phyloP scores from a whole-genome alignment of 2,888 invertebrate species.

The Harpalus rufipes region DNA sequence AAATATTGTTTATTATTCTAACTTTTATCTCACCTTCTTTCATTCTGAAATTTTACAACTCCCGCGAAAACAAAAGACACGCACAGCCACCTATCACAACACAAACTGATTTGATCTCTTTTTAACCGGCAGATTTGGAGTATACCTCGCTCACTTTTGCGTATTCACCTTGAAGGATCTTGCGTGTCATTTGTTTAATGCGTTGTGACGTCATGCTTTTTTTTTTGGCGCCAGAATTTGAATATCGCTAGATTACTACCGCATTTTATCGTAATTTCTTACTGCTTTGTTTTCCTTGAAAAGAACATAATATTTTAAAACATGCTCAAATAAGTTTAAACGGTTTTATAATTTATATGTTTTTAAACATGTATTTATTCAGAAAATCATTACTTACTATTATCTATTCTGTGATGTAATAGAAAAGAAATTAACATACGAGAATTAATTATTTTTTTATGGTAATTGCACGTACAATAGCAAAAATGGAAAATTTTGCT shows the following conservation, averaged over 20 bases:
- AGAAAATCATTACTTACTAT: background rate
- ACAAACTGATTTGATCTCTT: constrained; percentile 55
- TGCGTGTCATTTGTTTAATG: constrained; percentile 46
- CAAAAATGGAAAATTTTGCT: constrained; percentile 25
- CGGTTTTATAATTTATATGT: too few relatives aligned
- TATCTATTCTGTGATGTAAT: constrained; percentile 25
- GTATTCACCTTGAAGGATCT: constrained; percentile 56
- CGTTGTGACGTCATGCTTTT: constrained; percentile 33
- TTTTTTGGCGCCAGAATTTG: constrained; percentile 24
- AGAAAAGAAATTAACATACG: constrained; percentile 8
- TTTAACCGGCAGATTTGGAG: constrained; percentile 40
- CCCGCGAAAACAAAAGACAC: constrained; percentile 31
- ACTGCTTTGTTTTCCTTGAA: constrained; percentile 24
- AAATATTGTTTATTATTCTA: background rate
- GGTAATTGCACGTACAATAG: constrained; percentile 4
- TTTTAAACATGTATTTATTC: too few relatives aligned
- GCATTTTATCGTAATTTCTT: constrained; percentile 24
- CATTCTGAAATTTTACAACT: constrained; percentile 35
- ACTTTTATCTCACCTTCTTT: constrained; percentile 22
- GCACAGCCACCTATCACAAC: constrained; percentile 37
- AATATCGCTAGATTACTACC: constrained; percentile 34
- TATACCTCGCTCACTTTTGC: constrained; percentile 45
- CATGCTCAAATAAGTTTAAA: too few relatives aligned
- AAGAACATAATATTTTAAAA: background rate
- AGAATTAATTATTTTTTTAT: constrained; percentile 38